Conservation (phyloP, 1,140 invertebrate species). For the Oreohelix idahoensis region DNA sequence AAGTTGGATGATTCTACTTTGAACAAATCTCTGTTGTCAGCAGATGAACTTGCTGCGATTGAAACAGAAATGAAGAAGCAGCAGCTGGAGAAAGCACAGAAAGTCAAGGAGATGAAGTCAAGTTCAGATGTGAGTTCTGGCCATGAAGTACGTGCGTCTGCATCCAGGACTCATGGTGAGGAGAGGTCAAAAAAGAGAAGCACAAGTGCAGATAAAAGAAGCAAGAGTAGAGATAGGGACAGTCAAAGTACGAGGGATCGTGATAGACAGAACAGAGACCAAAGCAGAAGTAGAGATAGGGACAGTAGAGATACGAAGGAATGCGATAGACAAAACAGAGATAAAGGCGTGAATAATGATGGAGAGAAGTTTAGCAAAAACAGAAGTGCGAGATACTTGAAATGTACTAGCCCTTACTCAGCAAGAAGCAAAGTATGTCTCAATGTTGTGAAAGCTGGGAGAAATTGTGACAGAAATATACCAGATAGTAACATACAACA, state of each 20-base stretch:
- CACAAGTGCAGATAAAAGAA: not conserved
- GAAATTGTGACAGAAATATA: not conserved
- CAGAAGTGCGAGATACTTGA: too few species aligned
- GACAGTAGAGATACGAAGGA: conserved; percentile 12
- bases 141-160: not conserved
- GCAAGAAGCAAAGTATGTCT: too few species aligned
- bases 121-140: not conserved
- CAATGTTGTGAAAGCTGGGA: too few species aligned
- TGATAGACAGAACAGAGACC: not conserved
- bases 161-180: not conserved
- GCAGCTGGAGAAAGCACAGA: not conserved
- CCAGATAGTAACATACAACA: not conserved
- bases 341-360: not conserved
- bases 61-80: not conserved
- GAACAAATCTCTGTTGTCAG: not conserved
- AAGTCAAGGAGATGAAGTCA: not conserved
- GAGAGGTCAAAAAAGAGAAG: not conserved
- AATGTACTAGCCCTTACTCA: too few species aligned
- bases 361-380: not conserved
- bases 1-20: not conserved
- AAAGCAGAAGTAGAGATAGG: conserved; percentile 12
- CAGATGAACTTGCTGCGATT: not conserved
- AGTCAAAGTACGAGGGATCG: not conserved
- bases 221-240: not conserved
- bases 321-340: conserved; percentile 10